phyloP scores from a whole-genome alignment of 2,888 invertebrate species.

The Philaethria dido region DNA sequence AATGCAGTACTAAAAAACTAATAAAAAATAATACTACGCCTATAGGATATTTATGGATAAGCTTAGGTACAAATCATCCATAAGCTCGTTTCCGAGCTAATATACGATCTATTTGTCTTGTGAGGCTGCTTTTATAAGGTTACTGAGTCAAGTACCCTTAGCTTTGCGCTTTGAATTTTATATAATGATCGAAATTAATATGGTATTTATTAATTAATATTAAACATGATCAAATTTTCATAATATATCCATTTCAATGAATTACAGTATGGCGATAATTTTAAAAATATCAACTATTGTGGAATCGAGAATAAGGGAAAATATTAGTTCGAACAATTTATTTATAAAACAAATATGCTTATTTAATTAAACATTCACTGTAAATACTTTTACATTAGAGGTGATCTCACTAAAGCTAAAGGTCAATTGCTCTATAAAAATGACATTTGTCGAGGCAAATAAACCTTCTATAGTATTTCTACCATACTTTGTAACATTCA shows the following conservation, averaged over 20 bases:
- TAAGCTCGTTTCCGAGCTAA: slow-evolving; percentile 49
- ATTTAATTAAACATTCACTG: background rate
- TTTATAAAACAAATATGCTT: background rate
- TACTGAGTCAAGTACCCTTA: slow-evolving; percentile 57
- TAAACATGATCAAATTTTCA: too few relatives aligned
- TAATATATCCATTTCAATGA: background rate
- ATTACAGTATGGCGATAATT: background rate
- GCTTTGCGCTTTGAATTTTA: slow-evolving; percentile 50
- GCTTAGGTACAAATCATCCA: slow-evolving; percentile 50
- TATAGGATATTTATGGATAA: slow-evolving; percentile 16
- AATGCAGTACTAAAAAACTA: background rate
- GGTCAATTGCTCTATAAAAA: slow-evolving; percentile 68
- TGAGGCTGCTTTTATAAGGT: slow-evolving; percentile 54
- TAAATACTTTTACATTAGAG: slow-evolving; percentile 17
- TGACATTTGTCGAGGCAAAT: slow-evolving; percentile 63
- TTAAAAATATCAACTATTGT: background rate
- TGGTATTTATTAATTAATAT: background rate
- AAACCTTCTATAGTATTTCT: slow-evolving; percentile 50
- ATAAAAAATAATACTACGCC: too few relatives aligned
- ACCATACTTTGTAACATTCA: slow-evolving; percentile 50
- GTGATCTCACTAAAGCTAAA: slow-evolving; percentile 50
- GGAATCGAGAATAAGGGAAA: background rate
- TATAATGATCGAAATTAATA: slow-evolving; percentile 9
- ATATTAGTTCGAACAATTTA: background rate
- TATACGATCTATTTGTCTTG: slow-evolving; percentile 57